Conservation (phyloP, 2,888 invertebrate species). For the Drosophila neotestacea region DNA sequence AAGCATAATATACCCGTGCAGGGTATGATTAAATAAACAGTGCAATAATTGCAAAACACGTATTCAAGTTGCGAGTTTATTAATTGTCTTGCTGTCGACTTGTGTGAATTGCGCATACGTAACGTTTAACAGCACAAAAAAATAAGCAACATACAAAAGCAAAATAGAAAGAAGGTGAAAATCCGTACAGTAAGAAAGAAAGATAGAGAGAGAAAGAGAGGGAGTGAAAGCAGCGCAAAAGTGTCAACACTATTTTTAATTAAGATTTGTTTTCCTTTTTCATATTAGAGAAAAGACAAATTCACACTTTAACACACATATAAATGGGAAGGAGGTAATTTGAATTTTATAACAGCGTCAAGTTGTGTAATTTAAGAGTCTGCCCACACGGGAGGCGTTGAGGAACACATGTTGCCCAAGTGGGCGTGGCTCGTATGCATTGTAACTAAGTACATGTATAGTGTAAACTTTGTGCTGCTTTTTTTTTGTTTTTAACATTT, state of each 20-base stretch:
- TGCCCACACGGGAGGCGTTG: constrained; percentile 59
- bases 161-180: background rate
- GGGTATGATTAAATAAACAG: background rate
- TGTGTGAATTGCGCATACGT: constrained; percentile 51
- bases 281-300: constrained; percentile 54
- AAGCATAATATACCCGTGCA: no score
- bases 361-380: constrained; percentile 67
- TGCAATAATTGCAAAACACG: constrained; percentile 32
- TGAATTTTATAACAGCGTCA: constrained; percentile 78
- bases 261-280: constrained; percentile 77
- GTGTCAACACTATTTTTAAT: constrained; percentile 81
- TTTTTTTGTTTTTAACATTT: constrained; percentile 31
- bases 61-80: constrained; percentile 54
- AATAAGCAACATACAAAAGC: background rate
- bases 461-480: constrained; percentile 36
- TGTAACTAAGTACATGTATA: constrained; percentile 24
- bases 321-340: constrained; percentile 67
- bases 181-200: background rate
- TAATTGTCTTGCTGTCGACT: constrained; percentile 47
- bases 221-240: constrained; percentile 38
- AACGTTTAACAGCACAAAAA: constrained; percentile 2
- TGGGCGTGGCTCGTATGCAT: constrained; percentile 55
- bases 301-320: constrained; percentile 28
- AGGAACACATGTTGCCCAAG: constrained; percentile 71
- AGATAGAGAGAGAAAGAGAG: background rate